Base-by-base conservation (phyloP, 2,888 invertebrate species). In the Morpho deidamia region DNA sequence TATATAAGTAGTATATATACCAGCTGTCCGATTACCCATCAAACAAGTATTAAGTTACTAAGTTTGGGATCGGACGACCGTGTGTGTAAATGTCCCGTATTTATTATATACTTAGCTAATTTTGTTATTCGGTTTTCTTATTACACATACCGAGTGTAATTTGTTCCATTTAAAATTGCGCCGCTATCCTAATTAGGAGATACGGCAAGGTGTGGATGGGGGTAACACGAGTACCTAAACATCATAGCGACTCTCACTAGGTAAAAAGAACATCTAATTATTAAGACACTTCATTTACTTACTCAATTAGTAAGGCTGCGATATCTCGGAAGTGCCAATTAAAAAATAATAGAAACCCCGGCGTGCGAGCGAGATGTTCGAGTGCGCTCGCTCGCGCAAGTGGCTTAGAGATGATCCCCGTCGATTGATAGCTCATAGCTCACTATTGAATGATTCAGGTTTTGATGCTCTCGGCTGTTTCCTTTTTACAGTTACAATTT, bases 281-380 rank as follows among this genome's bases (percentile, higher is more conserved):
- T 84, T 84, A 80, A 83, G 80, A 81, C 79, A 84, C 83, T 85
- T 83, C 78, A 84, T 86, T 83, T 85, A 83, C 78, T 86, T 82
- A 83, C 76, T 83, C 83, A 87, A 87, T 86, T 83, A 85, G 80
- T 73, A 81, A 80, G 78, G 76, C 77, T 78, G 78, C 76, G 74
- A 80, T 80, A 78, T 77, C 76, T 71, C 71, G 71, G 65, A 73
- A 88, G 87, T 83, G 80, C 85, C 88, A 88, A 89, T 88, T 88
- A 89, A 88, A 87, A 87, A 83, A 84, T 83, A 83, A 85, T 81
- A 79, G 83, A 78, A 73, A 68, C 72, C 76, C 72, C 73, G 65
- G 67, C 66, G 78, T 78, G 77, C 71, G 73, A 81, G 78, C 64
- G 79, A 77, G 76, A 82, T 65, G 65, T 62, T 70, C 54, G 69